Percentiles rank a stretch among this genome's conserved stretches.
Evolutionary conservation across 2,888 invertebrate genomes (phyloP).

Genomic region (Phyllotreta cruciferae): DNA sequence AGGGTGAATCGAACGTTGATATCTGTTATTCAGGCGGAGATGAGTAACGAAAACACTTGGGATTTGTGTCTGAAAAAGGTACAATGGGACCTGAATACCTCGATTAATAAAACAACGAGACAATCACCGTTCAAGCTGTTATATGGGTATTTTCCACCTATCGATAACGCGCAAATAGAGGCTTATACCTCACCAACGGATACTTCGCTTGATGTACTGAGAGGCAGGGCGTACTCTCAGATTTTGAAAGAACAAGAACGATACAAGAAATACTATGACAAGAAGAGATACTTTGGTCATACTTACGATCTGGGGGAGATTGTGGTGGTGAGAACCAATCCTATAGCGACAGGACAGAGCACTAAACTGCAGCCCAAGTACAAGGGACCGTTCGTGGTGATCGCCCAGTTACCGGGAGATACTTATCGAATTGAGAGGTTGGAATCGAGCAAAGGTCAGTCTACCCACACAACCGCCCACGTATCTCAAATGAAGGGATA

Average conservation of each 20-base stretch:
- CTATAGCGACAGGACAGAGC: constrained; percentile 5
- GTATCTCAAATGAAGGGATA: too few species aligned
- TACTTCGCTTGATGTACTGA: too few species aligned
- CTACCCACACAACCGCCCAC: too few species aligned
- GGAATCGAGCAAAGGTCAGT: too few species aligned
- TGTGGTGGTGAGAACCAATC: neutral
- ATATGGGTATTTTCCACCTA: constrained; percentile 28
- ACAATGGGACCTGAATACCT: constrained; percentile 37
- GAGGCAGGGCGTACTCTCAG: too few species aligned
- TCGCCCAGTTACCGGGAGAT: too few species aligned
- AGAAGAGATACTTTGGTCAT: too few species aligned
- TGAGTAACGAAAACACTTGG: constrained; percentile 23
- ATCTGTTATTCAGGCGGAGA: constrained; percentile 24
- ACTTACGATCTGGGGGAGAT: neutral
- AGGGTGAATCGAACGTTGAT: constrained; percentile 33
- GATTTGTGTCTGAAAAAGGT: constrained; percentile 31
- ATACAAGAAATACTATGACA: too few species aligned
- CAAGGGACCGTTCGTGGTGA: neutral
- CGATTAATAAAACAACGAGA: constrained; percentile 37
- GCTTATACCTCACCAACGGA: too few species aligned
- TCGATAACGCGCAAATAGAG: too few species aligned
- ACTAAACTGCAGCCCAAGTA: constrained; percentile 1
- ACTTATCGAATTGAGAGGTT: too few species aligned
- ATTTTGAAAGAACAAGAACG: too few species aligned
- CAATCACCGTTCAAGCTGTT: constrained; percentile 38